phyloP scores from a whole-genome alignment of 2,113 vertebrate species.

The Cochlearius cochlearius region DNA sequence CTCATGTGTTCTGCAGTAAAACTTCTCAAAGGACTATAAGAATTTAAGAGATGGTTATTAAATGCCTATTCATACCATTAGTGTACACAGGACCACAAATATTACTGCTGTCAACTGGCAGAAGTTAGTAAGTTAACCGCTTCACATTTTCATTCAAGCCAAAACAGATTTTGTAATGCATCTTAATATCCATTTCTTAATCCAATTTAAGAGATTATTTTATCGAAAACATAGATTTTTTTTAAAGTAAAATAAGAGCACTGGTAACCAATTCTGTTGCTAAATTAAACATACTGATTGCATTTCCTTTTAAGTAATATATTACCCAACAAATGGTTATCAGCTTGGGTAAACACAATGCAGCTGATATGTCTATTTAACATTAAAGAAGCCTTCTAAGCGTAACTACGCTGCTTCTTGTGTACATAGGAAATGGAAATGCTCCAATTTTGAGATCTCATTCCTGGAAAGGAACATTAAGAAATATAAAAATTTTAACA shows the following conservation, averaged over 20 bases:
- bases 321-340: constrained; percentile 1
- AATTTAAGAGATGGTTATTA: not conserved
- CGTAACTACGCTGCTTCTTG: not conserved
- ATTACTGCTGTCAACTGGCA: not conserved
- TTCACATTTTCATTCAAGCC: not conserved
- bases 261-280: not conserved
- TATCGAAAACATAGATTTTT: not conserved
- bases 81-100: not conserved
- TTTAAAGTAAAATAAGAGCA: not conserved
- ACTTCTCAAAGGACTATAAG: not conserved
- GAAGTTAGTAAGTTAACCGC: not conserved
- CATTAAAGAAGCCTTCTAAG: not conserved
- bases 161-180: not conserved
- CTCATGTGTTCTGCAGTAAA: not conserved
- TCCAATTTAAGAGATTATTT: not conserved
- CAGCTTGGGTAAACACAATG: constrained; percentile 10
- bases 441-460: not conserved
- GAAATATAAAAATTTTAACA: not conserved
- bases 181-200: not conserved
- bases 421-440: not conserved
- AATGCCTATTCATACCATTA: not conserved
- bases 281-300: not conserved
- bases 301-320: not conserved
- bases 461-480: not conserved
- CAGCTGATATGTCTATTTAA: not conserved